A percentile compares a stretch with the other conserved stretches of the same genome.
phyloP scores from a whole-genome alignment of 2,113 vertebrate genomes.

The Lucifuga dentata region DNA sequence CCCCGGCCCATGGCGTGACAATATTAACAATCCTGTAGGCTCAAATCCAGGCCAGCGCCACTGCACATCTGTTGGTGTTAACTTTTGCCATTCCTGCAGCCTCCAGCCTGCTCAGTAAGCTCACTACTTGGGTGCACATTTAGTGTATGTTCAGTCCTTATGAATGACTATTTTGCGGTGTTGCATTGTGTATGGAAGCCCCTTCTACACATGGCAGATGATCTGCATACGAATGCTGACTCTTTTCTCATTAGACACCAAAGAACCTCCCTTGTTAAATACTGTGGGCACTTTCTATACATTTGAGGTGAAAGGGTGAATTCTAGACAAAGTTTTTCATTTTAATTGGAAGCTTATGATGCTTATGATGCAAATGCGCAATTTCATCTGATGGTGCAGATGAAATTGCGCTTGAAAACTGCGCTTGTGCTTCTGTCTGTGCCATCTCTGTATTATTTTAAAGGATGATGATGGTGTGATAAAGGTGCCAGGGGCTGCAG shows the following conservation, averaged over 20 bases:
- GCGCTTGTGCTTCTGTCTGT: slow-evolving; percentile 9
- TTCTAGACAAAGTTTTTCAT: neutral
- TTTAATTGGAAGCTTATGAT: slow-evolving; percentile 3
- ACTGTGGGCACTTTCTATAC: slow-evolving; percentile 46
- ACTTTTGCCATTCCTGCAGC: slow-evolving; percentile 25
- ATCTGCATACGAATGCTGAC: slow-evolving; percentile 81
- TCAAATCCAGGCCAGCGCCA: slow-evolving; percentile 62
- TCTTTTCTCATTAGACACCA: slow-evolving; percentile 66
- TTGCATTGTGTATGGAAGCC: slow-evolving; percentile 53
- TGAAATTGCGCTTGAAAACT: neutral
- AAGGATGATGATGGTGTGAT: neutral
- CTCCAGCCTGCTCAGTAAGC: slow-evolving; percentile 49
- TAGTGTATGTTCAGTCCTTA: slow-evolving; percentile 8
- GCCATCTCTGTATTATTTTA: too few relatives aligned
- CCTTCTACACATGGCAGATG: slow-evolving; percentile 58
- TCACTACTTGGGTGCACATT: slow-evolving; percentile 19
- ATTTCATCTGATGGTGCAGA: neutral
- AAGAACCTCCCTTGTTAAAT: slow-evolving; percentile 38
- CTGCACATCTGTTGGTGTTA: slow-evolving; percentile 51
- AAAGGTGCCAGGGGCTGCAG: slow-evolving; percentile 31
- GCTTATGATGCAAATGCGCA: too few relatives aligned
- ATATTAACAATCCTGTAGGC: slow-evolving; percentile 41
- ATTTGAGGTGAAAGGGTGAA: neutral
- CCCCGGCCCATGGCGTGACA: slow-evolving; percentile 34
- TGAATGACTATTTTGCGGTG: slow-evolving; percentile 42